phyloP scores from a whole-genome alignment of 1,140 invertebrate species.

The Dinothrombium tinctorium region DNA sequence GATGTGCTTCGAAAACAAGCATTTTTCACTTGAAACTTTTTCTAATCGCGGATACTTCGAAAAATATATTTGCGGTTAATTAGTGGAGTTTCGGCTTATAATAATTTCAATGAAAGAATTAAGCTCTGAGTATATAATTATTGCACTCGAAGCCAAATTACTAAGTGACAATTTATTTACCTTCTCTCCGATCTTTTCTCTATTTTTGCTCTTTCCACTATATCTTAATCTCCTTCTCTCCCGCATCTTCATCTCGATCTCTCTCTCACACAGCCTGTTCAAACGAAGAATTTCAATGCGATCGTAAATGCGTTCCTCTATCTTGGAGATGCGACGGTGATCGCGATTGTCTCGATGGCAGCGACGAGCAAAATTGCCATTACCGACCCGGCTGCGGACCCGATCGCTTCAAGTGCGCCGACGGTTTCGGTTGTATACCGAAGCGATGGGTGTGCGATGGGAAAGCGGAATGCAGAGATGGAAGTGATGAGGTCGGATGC shows the following conservation, averaged over 20 bases:
- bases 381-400: slow-evolving; percentile 22
- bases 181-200: neutral
- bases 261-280: slow-evolving; percentile 10
- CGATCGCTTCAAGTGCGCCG: slow-evolving; percentile 13
- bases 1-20: no score
- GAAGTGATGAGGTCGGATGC: slow-evolving; percentile 14
- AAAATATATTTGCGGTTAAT: no score
- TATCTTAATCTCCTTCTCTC: neutral
- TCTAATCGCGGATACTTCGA: no score
- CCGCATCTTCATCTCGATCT: neutral
- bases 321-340: slow-evolving; percentile 20
- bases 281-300: slow-evolving; percentile 25
- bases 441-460: slow-evolving; percentile 14
- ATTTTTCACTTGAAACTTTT: no score
- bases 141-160: neutral
- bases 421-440: slow-evolving; percentile 5
- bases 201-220: neutral
- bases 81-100: no score
- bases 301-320: slow-evolving; percentile 27
- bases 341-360: slow-evolving; percentile 18
- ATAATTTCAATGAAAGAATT: no score
- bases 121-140: no score
- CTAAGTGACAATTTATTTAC: neutral
- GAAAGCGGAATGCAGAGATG: slow-evolving; percentile 14
- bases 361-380: slow-evolving; percentile 25